Percentiles rank a stretch among this genome's conserved stretches.
Evolutionary conservation across 1,140 invertebrate species (phyloP).

Genomic region (Drosophila bocki): DNA sequence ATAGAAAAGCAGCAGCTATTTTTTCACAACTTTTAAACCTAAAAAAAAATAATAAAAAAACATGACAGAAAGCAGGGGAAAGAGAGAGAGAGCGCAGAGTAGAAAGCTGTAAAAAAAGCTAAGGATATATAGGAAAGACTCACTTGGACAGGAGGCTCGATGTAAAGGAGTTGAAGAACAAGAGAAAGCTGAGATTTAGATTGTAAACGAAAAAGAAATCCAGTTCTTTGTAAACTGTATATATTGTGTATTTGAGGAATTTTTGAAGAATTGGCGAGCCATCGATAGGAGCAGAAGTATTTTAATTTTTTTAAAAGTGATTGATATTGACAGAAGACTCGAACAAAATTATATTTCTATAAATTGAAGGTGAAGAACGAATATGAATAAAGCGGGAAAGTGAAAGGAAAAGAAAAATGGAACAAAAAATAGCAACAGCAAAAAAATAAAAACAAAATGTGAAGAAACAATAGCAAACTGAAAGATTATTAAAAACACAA

Average conservation of each 20-base stretch:
- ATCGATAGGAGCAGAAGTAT: constrained; percentile 41
- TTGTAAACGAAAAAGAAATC: constrained; percentile 10
- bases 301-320: constrained; percentile 76
- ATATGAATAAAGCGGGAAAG: constrained; percentile 26
- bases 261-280: constrained; percentile 47
- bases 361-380: constrained; percentile 36
- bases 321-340: constrained; percentile 72
- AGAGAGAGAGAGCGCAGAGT: not conserved
- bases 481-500: constrained; percentile 20
- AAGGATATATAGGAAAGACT: constrained; percentile 27
- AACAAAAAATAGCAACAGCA: constrained; percentile 44
- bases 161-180: constrained; percentile 18
- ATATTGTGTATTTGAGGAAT: constrained; percentile 74
- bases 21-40: constrained; percentile 81
- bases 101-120: constrained; percentile 11
- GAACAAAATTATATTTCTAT: constrained; percentile 77
- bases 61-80: not conserved
- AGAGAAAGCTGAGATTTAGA: constrained; percentile 41
- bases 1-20: constrained; percentile 82
- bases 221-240: constrained; percentile 55
- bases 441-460: constrained; percentile 46
- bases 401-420: not conserved
- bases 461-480: constrained; percentile 75
- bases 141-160: constrained; percentile 3
- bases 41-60: constrained; percentile 52